A percentile compares a stretch with the other conserved stretches of the same genome.
These are phyloP conservation scores for Dascyllus trimaculatus DNA, from an alignment of 2,113 vertebrate genomes.

Conservation along the genomic window DNA sequence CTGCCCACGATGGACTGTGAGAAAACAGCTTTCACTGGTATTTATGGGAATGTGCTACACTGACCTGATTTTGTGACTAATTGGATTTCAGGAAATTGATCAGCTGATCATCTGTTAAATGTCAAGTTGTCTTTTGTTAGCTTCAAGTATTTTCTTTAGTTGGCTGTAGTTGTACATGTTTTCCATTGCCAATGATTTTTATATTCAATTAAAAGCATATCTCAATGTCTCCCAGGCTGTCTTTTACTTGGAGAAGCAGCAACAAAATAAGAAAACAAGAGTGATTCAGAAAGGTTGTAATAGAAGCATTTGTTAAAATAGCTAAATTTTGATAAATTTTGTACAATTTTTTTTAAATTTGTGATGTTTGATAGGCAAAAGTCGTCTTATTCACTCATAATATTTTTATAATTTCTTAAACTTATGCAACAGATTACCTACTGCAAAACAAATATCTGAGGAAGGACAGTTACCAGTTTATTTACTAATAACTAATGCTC, in stretches of 20 bases:
- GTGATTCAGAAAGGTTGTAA: slow-evolving; percentile 26
- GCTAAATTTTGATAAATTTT: slow-evolving; percentile 37
- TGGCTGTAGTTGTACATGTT: slow-evolving; percentile 76
- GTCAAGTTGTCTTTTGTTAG: slow-evolving; percentile 41
- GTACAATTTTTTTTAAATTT: slow-evolving; percentile 63
- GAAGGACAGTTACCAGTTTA: no score
- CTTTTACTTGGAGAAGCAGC: neutral
- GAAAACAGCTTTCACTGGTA: slow-evolving; percentile 14
- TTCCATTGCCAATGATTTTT: slow-evolving; percentile 69
- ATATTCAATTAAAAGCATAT: slow-evolving; percentile 63
- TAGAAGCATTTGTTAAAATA: slow-evolving; percentile 35
- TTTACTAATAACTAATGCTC: no score
- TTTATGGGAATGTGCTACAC: slow-evolving; percentile 43
- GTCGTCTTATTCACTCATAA: no score
- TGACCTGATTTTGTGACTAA: slow-evolving; percentile 48
- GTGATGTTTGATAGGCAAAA: neutral
- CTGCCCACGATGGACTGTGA: slow-evolving; percentile 22
- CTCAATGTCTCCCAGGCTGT: slow-evolving; percentile 37
- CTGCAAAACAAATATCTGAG: no score
- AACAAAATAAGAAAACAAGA: neutral
- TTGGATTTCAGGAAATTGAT: slow-evolving; percentile 50
- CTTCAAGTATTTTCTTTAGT: slow-evolving; percentile 59
- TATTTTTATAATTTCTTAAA: no score
- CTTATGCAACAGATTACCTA: no score
- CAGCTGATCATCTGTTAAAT: slow-evolving; percentile 19